Evolutionary conservation across 2,797 vertebrate genomes (phyloP), one percentile per base, ranked within the genome.

Genomic region (Anableps anableps): DNA sequence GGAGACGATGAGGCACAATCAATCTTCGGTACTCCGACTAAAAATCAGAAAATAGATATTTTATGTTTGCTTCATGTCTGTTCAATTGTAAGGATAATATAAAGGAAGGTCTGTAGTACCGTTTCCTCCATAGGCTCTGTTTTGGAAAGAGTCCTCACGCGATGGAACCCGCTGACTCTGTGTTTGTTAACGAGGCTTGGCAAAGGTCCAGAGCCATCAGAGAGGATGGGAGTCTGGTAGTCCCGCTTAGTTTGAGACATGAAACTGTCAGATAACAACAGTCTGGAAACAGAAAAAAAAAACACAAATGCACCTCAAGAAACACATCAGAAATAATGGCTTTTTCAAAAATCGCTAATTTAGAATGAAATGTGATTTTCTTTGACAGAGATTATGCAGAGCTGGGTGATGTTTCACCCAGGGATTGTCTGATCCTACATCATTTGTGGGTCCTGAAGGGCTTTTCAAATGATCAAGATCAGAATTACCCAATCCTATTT

Each of bases 11-110:
- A 10, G 83, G 81, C 62, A 70, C 78, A 76, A 84, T 93, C n/a
- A 41, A 4, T 21, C 31, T 71, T 53, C 85, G 85, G 66, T 93
- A 92, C 75, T 94, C 90, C 8, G 89, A 88, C 87, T 94, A 79
- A 55, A 75, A 62, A 2, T 76, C 62, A 81, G 68, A 72, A 55
- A 14, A 79, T 23, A 79, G 38, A 82, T n/a, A 58, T 68, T 58
- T 51, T 26, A 10, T 72, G 5, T 11, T 48, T 58, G 11, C 68
- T 62, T 34, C 29, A 34, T 29, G 29, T 62, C 36, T 38, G 21
- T 66, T 66, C 19, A 66, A 66, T 41, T 23, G 21, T 68, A 68
- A 26, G 4, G 64, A 66, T 68, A 38, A 66, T 11, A 9, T 23
- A 41, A 41, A 41, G 21, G 64, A 38, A 68, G 41, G 26, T 21